Percentiles rank a stretch among this genome's conserved stretches.
Conservation (phyloP, 2,888 invertebrate species). For the Leptura quadrifasciata region DNA sequence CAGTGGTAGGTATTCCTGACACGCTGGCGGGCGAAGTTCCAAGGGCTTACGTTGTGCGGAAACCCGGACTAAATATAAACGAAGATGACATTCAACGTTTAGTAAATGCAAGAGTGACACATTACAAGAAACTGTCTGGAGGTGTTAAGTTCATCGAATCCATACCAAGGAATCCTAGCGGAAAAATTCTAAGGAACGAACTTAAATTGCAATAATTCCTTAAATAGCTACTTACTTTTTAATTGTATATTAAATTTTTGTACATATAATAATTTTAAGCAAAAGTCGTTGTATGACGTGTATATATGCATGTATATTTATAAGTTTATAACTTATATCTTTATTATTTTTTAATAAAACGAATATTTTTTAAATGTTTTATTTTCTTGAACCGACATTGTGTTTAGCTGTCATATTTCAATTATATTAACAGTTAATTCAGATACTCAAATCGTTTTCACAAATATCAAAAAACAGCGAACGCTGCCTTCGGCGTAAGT, state of each 20-base stretch:
- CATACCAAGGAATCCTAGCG: conserved; percentile 85
- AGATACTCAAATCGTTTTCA: too few relatives aligned
- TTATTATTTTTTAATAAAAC: not conserved
- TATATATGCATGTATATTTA: not conserved
- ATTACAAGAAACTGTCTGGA: conserved; percentile 84
- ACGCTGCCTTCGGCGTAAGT: too few relatives aligned
- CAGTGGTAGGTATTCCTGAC: conserved; percentile 86
- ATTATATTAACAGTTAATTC: too few relatives aligned
- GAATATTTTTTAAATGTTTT: not conserved
- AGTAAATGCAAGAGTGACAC: conserved; percentile 80
- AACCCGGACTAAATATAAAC: conserved; percentile 75
- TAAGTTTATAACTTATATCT: not conserved
- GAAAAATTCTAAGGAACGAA: conserved; percentile 85
- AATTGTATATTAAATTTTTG: conserved; percentile 5
- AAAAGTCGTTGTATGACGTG: not conserved
- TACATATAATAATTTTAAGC: not conserved
- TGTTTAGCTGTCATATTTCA: too few relatives aligned
- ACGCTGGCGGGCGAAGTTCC: conserved; percentile 84
- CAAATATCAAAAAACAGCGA: too few relatives aligned
- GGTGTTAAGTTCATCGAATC: conserved; percentile 82
- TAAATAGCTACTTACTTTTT: not conserved
- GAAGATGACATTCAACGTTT: conserved; percentile 77
- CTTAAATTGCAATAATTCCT: conserved; percentile 72
- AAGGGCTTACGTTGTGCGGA: conserved; percentile 82
- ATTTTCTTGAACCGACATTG: too few relatives aligned